These are phyloP conservation scores for Anser cygnoides DNA, from an alignment of 2,113 vertebrate species.

Conservation along the genomic window DNA sequence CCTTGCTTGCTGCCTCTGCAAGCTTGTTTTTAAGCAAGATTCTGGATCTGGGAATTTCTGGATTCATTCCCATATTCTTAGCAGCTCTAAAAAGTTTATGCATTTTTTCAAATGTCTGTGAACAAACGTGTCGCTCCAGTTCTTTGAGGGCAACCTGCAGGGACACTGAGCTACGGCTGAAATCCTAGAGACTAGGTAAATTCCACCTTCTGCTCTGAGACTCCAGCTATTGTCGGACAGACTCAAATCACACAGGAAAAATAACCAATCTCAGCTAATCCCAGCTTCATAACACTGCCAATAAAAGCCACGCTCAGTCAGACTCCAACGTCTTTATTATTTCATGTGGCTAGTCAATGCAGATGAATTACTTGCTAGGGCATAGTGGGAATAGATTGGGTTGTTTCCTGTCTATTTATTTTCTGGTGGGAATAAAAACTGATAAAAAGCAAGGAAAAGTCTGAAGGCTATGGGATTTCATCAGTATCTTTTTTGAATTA, in stretches of 20 bases:
- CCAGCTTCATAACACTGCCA: not conserved
- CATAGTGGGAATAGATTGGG: conserved; percentile 14
- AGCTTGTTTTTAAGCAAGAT: not conserved
- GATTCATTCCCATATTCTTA: not conserved
- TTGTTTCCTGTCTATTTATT: conserved; percentile 16
- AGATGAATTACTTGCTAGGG: conserved; percentile 33
- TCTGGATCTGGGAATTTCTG: not conserved
- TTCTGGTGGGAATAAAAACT: not conserved
- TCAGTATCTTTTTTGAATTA: not conserved
- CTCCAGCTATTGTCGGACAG: not conserved
- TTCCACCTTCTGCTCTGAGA: not conserved
- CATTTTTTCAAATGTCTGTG: not conserved
- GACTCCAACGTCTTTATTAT: conserved; percentile 9
- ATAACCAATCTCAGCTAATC: not conserved
- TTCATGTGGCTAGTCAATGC: not conserved
- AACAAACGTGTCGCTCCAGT: not conserved
- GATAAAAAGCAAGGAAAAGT: conserved; percentile 17
- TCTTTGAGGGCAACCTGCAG: not conserved
- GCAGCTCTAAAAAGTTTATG: not conserved
- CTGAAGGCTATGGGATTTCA: not conserved
- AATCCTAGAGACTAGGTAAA: not conserved
- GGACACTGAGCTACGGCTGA: not conserved
- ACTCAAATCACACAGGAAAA: conserved; percentile 9
- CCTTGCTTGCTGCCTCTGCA: not conserved
- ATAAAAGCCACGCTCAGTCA: not conserved